phyloP scores from a whole-genome alignment of 1,140 invertebrate genomes.

The Helicoverpa zea region DNA sequence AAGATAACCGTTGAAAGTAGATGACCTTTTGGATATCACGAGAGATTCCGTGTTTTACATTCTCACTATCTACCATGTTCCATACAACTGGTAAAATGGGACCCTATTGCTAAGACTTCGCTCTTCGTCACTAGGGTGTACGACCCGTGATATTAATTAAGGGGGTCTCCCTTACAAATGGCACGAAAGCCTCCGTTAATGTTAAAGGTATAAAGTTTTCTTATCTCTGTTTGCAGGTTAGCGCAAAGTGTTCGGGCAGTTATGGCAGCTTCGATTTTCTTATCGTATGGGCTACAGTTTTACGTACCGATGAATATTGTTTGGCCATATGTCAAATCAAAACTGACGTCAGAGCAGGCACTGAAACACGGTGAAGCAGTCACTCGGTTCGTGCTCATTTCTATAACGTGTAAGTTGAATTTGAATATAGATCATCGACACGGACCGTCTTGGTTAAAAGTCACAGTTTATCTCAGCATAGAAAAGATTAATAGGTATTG shows the following conservation, averaged over 20 bases:
- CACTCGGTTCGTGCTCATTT: conserved; percentile 90
- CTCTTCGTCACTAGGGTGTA: too few relatives aligned
- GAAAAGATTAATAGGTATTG: not conserved
- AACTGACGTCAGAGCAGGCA: conserved; percentile 87
- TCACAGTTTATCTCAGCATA: conserved; percentile 3
- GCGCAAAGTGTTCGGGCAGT: conserved; percentile 93
- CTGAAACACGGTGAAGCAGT: conserved; percentile 90
- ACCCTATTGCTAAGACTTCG: too few relatives aligned
- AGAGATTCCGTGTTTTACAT: not conserved
- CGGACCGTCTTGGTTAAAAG: not conserved
- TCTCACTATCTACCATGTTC: not conserved
- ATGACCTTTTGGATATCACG: not conserved
- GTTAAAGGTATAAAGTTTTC: not conserved
- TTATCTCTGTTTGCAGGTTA: conserved; percentile 86
- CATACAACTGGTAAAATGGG: too few relatives aligned
- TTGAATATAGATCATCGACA: conserved; percentile 1
- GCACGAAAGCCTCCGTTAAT: too few relatives aligned
- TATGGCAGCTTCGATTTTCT: conserved; percentile 95
- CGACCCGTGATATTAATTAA: too few relatives aligned
- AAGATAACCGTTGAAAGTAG: not conserved
- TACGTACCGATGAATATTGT: conserved; percentile 97
- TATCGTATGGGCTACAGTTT: conserved; percentile 96
- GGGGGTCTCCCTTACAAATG: too few relatives aligned
- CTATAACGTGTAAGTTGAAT: conserved; percentile 92
- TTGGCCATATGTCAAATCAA: conserved; percentile 91